Evolutionary conservation across 2,113 vertebrate genomes (phyloP).

Genomic region (Seriola aureovittata): DNA sequence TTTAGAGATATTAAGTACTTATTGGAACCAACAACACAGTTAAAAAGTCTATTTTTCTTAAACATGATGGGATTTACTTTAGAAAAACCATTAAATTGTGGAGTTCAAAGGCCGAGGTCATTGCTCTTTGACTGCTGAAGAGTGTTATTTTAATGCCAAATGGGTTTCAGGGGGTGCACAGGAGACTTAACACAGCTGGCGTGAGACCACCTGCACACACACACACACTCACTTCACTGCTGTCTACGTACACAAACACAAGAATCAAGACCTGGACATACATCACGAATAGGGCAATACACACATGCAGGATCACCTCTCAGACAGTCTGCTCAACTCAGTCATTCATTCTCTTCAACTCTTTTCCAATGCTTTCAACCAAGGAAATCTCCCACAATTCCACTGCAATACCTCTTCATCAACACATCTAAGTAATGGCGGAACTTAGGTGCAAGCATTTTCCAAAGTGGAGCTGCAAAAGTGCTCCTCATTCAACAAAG

Average conservation of each 20-base stretch:
- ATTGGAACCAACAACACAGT: neutral
- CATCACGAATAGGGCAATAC: neutral
- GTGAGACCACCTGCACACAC: constrained; percentile 63
- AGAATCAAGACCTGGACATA: neutral
- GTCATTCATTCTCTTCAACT: neutral
- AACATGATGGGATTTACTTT: constrained; percentile 45
- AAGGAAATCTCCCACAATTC: constrained; percentile 5
- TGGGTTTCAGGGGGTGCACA: constrained; percentile 66
- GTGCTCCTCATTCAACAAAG: neutral
- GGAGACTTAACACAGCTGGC: constrained; percentile 65
- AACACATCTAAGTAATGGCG: neutral
- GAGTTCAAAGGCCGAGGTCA: constrained; percentile 72
- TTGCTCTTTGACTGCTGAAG: constrained; percentile 55
- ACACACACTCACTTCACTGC: constrained; percentile 16
- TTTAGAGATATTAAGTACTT: neutral
- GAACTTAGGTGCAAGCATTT: constrained; percentile 9
- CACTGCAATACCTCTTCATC: constrained; percentile 4
- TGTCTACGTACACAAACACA: constrained; percentile 15
- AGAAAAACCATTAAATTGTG: constrained; percentile 66
- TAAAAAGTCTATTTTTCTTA: constrained; percentile 35
- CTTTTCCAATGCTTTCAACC: neutral
- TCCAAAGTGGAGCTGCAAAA: neutral
- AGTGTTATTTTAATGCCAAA: constrained; percentile 77
- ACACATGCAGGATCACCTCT: neutral
- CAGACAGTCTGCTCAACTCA: constrained; percentile 4